These are phyloP conservation scores for Glandiceps talaboti DNA, from an alignment of 53 echinoderm and acorn worm genomes.

Conservation along the genomic window DNA sequence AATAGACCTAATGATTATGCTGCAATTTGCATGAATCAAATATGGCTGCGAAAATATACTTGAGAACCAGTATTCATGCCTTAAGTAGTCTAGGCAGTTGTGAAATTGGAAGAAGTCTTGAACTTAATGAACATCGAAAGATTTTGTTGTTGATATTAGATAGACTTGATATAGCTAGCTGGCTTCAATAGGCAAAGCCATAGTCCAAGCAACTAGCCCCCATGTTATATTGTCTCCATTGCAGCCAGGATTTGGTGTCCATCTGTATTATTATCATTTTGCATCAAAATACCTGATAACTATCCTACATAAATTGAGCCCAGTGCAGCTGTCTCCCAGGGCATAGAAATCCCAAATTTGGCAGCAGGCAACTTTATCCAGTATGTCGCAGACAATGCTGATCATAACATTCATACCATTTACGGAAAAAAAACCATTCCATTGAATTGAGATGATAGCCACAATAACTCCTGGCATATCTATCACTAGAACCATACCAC, in stretches of 20 bases:
- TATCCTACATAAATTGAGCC: slow-evolving; percentile 17
- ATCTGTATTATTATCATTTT: neutral
- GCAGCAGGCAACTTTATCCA: neutral
- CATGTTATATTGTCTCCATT: neutral
- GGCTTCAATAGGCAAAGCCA: slow-evolving; percentile 35
- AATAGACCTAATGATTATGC: too few species aligned
- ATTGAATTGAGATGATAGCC: slow-evolving; percentile 25
- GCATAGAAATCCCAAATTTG: too few species aligned
- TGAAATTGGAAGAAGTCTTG: too few species aligned
- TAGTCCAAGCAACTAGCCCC: slow-evolving; percentile 24
- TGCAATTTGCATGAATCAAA: too few species aligned
- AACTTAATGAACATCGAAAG: too few species aligned
- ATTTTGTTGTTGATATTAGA: too few species aligned
- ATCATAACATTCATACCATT: slow-evolving; percentile 21
- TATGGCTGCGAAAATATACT: too few species aligned
- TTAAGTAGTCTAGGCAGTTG: too few species aligned
- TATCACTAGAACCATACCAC: too few species aligned
- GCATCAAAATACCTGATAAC: slow-evolving; percentile 27
- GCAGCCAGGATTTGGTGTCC: neutral
- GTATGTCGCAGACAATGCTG: slow-evolving; percentile 26
- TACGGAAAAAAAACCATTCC: slow-evolving; percentile 19
- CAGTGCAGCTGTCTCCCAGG: too few species aligned
- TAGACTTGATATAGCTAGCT: too few species aligned
- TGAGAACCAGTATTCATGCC: too few species aligned
- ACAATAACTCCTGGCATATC: slow-evolving; percentile 9